Evolutionary conservation across 2,113 vertebrate genomes (phyloP).

Genomic region (Agapornis roseicollis): DNA sequence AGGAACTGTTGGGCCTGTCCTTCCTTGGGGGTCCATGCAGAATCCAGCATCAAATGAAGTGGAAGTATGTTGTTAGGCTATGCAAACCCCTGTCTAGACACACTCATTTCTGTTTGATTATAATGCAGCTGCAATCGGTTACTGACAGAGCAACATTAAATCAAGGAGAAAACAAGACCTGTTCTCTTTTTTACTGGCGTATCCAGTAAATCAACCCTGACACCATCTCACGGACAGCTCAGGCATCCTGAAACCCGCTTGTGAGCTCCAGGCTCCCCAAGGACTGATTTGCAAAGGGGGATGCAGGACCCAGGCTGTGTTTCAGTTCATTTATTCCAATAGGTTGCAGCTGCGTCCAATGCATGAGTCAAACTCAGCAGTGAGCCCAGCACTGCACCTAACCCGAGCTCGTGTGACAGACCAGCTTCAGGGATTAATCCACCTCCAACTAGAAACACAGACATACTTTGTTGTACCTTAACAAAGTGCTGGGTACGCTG

Average conservation of each 20-base stretch:
- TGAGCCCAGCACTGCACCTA: no score
- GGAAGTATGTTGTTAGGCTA: not conserved
- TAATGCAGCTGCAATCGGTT: not conserved
- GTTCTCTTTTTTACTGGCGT: no score
- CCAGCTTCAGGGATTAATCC: not conserved
- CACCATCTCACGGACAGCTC: not conserved
- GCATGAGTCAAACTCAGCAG: not conserved
- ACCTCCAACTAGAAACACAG: not conserved
- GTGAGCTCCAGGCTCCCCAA: not conserved
- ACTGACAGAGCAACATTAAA: not conserved
- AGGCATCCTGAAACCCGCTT: not conserved
- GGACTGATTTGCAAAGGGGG: not conserved
- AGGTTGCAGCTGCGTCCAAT: not conserved
- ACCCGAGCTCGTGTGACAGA: not conserved
- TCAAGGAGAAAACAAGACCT: conserved; percentile 3
- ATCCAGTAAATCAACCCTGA: not conserved
- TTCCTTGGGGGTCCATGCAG: not conserved
- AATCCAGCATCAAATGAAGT: not conserved
- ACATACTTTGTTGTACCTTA: not conserved
- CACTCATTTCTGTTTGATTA: not conserved
- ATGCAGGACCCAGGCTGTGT: not conserved
- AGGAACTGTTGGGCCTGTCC: not conserved
- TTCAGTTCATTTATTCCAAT: not conserved
- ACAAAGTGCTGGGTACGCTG: not conserved
- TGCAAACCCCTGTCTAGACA: conserved; percentile 24